phyloP scores from a whole-genome alignment of 2,797 vertebrate species.

The Fundulus diaphanus region DNA sequence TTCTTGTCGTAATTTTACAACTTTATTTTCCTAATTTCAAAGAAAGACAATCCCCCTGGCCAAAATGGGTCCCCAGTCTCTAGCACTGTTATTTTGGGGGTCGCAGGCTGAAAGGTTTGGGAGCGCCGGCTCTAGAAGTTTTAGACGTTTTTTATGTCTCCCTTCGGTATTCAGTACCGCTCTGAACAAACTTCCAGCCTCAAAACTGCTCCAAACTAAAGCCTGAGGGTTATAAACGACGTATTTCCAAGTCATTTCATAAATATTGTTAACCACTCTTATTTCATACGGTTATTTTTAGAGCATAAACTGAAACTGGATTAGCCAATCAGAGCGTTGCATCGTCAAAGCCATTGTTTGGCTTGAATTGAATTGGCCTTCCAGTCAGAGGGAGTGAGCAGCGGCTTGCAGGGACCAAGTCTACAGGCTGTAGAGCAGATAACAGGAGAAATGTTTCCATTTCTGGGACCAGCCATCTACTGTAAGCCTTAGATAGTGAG shows the following conservation, averaged over 20 bases:
- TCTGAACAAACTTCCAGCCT: not conserved
- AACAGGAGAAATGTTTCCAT: constrained; percentile 17
- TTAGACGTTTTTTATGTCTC: no score
- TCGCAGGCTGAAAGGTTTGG: no score
- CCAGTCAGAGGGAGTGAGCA: constrained; percentile 11
- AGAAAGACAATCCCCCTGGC: no score
- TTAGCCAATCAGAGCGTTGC: constrained; percentile 40
- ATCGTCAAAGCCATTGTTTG: constrained; percentile 23
- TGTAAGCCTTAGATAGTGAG: not conserved
- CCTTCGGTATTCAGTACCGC: not conserved
- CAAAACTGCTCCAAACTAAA: not conserved
- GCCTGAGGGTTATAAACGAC: not conserved
- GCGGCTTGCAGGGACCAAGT: constrained; percentile 22
- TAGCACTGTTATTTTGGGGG: no score
- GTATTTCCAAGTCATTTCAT: not conserved
- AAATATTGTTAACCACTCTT: not conserved
- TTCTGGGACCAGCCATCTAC: not conserved
- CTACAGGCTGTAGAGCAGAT: constrained; percentile 38
- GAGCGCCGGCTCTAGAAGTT: no score
- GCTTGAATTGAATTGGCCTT: constrained; percentile 60
- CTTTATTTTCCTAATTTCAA: no score
- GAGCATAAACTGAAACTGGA: not conserved
- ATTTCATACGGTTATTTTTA: not conserved
- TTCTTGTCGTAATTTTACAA: no score
- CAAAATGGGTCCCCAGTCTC: no score